A percentile compares a stretch with the other conserved stretches of the same genome.
Evolutionary conservation across 2,797 vertebrate genomes (phyloP).

Genomic region (Diplodus sargus): DNA sequence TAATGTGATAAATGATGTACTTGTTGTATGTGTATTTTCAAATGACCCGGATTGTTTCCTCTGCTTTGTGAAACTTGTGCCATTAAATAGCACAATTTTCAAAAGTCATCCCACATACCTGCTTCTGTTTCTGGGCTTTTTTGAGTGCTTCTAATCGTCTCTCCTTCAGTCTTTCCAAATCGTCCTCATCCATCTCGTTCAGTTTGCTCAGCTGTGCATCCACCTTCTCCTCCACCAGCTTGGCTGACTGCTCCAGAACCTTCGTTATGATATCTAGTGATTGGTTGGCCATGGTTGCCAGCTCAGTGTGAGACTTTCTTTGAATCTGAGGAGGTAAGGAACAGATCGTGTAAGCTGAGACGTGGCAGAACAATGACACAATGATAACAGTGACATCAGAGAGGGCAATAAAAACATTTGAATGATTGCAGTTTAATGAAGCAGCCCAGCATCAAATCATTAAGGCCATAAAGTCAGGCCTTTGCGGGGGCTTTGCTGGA

Average conservation of each 20-base stretch:
- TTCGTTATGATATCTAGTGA: constrained; percentile 89
- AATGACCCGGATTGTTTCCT: neutral
- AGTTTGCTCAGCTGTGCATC: constrained; percentile 92
- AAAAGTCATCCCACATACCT: constrained; percentile 80
- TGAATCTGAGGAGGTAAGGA: constrained; percentile 11
- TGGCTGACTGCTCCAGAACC: constrained; percentile 91
- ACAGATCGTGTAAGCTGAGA: neutral
- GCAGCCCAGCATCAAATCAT: neutral
- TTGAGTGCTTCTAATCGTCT: constrained; percentile 93
- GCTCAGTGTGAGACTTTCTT: constrained; percentile 20
- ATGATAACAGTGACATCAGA: neutral
- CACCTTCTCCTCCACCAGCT: constrained; percentile 92
- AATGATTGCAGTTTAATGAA: neutral
- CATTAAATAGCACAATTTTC: neutral
- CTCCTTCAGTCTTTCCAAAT: constrained; percentile 93
- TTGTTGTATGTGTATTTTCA: neutral
- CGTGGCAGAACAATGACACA: neutral
- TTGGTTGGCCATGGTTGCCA: constrained; percentile 86
- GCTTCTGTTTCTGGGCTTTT: constrained; percentile 97
- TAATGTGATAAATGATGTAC: neutral
- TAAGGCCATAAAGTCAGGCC: neutral
- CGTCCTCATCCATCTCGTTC: constrained; percentile 94
- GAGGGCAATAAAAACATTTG: neutral
- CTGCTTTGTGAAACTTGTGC: neutral
- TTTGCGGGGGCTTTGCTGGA: neutral